Conservation (phyloP, 64 coral and sea anemone species). For the Pachyseris speciosa region DNA sequence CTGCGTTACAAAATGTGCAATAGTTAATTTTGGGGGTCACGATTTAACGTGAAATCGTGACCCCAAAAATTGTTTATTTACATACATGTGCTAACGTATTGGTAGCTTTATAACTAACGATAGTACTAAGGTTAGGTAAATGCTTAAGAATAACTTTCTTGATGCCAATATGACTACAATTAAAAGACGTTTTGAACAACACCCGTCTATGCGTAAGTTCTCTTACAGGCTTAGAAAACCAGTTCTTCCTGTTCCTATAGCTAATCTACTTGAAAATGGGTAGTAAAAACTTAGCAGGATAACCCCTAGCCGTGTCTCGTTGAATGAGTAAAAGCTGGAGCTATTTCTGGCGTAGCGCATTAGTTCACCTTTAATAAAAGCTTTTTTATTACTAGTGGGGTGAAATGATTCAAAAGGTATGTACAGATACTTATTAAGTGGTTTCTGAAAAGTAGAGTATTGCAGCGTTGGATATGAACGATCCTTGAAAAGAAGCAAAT, state of each 20-base stretch:
- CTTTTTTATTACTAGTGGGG: slow-evolving; percentile 3
- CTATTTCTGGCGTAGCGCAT: slow-evolving; percentile 25
- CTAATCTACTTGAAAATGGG: slow-evolving; percentile 22
- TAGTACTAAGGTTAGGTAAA: slow-evolving; percentile 49
- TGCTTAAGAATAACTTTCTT: slow-evolving; percentile 52
- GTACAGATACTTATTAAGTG: too few species aligned
- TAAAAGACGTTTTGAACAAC: slow-evolving; percentile 70
- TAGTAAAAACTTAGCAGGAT: slow-evolving; percentile 44
- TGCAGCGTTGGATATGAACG: background rate
- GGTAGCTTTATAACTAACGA: slow-evolving; percentile 62
- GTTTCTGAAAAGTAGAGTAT: slow-evolving; percentile 17
- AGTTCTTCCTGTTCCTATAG: slow-evolving; percentile 13
- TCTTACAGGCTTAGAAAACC: background rate
- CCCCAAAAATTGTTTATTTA: slow-evolving; percentile 51
- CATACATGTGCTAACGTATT: slow-evolving; percentile 42
- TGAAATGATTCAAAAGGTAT: slow-evolving; percentile 13
- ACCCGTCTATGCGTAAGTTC: background rate
- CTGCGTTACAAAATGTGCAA: background rate
- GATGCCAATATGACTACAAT: slow-evolving; percentile 55
- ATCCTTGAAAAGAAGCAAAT: slow-evolving; percentile 52
- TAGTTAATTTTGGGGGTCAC: slow-evolving; percentile 12
- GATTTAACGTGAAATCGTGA: background rate
- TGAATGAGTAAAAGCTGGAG: background rate
- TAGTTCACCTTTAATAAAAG: slow-evolving; percentile 15
- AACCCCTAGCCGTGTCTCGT: background rate